Evolutionary conservation across 2,888 invertebrate genomes (phyloP).

Genomic region (Athalia circularis): DNA sequence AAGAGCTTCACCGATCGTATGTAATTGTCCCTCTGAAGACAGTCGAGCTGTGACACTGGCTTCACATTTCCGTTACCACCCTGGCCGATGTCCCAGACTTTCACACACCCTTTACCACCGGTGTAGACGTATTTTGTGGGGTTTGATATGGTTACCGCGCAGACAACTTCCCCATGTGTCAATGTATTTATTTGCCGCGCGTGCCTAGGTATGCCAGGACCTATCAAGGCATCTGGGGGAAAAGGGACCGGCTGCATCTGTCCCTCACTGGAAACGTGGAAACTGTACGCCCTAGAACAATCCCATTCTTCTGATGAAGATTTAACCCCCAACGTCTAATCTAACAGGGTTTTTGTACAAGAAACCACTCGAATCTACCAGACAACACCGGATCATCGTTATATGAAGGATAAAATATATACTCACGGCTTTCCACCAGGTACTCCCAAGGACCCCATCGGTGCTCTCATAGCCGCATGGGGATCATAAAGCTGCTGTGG

Average conservation of each 20-base stretch:
- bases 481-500: slow-evolving; percentile 81
- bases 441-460: slow-evolving; percentile 80
- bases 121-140: slow-evolving; percentile 96
- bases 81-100: slow-evolving; percentile 96
- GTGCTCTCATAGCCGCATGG: slow-evolving; percentile 80
- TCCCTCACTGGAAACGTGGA: slow-evolving; percentile 92
- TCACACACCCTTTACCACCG: slow-evolving; percentile 97
- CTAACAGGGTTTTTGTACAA: background rate
- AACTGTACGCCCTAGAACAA: slow-evolving; percentile 90
- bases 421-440: slow-evolving; percentile 92
- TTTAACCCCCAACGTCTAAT: background rate
- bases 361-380: slow-evolving; percentile 1
- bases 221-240: slow-evolving; percentile 93
- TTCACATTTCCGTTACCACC: slow-evolving; percentile 83
- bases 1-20: slow-evolving; percentile 95
- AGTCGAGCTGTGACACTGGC: slow-evolving; percentile 93
- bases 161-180: slow-evolving; percentile 96
- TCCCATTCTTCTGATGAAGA: slow-evolving; percentile 9
- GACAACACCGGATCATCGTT: background rate
- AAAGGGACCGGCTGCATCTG: slow-evolving; percentile 94
- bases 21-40: slow-evolving; percentile 96
- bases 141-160: slow-evolving; percentile 96
- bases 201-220: slow-evolving; percentile 93
- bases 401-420: slow-evolving; percentile 3
- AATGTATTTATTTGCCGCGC: slow-evolving; percentile 94